These are phyloP conservation scores for Epinephelus awoara DNA, from an alignment of 2,797 vertebrate genomes.

Conservation along the genomic window DNA sequence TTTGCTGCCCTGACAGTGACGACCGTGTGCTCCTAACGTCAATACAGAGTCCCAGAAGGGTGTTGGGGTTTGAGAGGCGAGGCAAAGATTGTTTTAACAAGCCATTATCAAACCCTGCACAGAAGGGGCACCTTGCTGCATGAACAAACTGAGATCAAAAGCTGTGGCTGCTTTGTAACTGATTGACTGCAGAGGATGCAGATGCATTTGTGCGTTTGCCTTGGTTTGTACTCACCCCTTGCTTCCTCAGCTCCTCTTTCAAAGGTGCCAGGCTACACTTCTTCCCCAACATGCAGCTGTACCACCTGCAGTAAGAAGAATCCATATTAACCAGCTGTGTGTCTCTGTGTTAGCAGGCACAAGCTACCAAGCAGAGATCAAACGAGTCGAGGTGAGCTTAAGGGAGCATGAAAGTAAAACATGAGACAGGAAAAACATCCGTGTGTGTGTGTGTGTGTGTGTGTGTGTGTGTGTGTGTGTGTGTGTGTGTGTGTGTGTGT, in stretches of 20 bases:
- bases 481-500: not conserved
- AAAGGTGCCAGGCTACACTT: slow-evolving; percentile 97
- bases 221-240: slow-evolving; percentile 89
- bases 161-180: slow-evolving; percentile 16
- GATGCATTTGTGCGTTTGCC: slow-evolving; percentile 17
- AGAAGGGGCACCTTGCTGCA: slow-evolving; percentile 18
- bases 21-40: slow-evolving; percentile 1
- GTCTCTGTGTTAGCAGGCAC: not conserved
- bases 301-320: slow-evolving; percentile 91
- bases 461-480: no score
- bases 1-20: slow-evolving; percentile 2
- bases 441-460: no score
- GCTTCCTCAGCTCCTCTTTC: slow-evolving; percentile 96
- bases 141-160: slow-evolving; percentile 33
- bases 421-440: slow-evolving; percentile 47
- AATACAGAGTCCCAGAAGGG: slow-evolving; percentile 28
- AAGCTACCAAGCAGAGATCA: slow-evolving; percentile 59
- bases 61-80: slow-evolving; percentile 10
- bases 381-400: slow-evolving; percentile 40
- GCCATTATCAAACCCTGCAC: slow-evolving; percentile 1
- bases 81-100: slow-evolving; percentile 41
- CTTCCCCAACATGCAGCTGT: slow-evolving; percentile 99
- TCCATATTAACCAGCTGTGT: slow-evolving; percentile 47
- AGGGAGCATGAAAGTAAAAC: slow-evolving; percentile 54
- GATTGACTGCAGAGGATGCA: slow-evolving; percentile 6